These are phyloP conservation scores for Muntiacus muntjak DNA, from an alignment of 2,113 vertebrate genomes.

Conservation along the genomic window DNA sequence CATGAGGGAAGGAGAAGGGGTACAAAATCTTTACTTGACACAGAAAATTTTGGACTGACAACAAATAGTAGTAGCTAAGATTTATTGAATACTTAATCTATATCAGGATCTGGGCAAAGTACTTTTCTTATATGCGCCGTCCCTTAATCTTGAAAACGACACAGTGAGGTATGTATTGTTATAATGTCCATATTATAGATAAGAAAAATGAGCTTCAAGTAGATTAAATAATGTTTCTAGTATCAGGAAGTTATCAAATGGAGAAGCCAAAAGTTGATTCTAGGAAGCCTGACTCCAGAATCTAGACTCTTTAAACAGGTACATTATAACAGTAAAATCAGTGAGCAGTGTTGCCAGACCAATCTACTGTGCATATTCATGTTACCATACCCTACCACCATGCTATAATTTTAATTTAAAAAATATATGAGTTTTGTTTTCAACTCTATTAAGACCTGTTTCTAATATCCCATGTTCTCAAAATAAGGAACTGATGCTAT, in stretches of 20 bases:
- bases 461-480: not conserved
- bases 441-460: not conserved
- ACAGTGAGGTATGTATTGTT: not conserved
- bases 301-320: not conserved
- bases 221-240: not conserved
- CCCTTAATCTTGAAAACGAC: not conserved
- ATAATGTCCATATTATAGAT: not conserved
- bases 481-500: not conserved
- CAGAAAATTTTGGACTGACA: not conserved
- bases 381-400: not conserved
- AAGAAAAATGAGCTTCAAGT: not conserved
- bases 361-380: not conserved
- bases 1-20: not conserved
- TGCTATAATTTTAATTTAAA: not conserved
- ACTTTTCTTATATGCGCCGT: not conserved
- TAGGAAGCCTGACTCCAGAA: not conserved
- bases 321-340: not conserved
- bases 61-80: not conserved
- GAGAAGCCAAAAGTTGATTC: not conserved
- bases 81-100: not conserved
- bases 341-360: not conserved
- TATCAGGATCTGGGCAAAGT: not conserved
- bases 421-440: not conserved
- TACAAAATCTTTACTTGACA: not conserved
- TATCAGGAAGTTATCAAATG: not conserved